Evolutionary conservation across 2,113 vertebrate genomes (phyloP), one percentile per base, ranked within the genome.

Genomic region (Ciconia maguari): DNA sequence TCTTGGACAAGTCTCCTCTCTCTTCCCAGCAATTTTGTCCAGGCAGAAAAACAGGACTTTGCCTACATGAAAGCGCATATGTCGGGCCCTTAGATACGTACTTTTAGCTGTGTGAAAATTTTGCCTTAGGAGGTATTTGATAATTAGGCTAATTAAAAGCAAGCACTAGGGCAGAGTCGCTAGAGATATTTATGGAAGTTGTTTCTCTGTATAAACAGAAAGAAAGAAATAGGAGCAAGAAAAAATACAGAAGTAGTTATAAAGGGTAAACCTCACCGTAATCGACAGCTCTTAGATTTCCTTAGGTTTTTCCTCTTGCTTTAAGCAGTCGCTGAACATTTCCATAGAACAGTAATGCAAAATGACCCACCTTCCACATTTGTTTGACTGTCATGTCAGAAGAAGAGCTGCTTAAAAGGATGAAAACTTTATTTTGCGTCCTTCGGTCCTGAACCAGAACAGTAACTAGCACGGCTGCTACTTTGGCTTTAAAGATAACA

Each of bases 401-500:
- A 90, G 51, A 91, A 60, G 65, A 79, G 71, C 36, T 27, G 18
- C 44, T 66, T 83, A 29, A 69, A 91, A 83, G 55, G 51, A 32
- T 62, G 60, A 89, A 90, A 78, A 61, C 61, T 84, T 86, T 89
- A 27, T 70, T 87, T 74, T 66, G 25, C 0, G 0, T 55, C 69
- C 68, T 95, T 94, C 69, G 66, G 64, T 30, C 86, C 66, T 86
- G 89, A 96, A 71, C 77, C 89, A 88, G 82, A 90, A 26, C 84
- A 64, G 51, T 51, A 75, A 42, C 76, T 46, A 78, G 42, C 46
- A 75, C 4, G 2, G 57, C 86, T 84, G 80, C 44, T 92, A 1
- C 76, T 94, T 79, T 34, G 52, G 27, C 83, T 94, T 69, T 85
- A 71, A 69, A 94, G 89, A 88, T 92, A 94, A 84, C 64, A 18